phyloP scores from a whole-genome alignment of 2,113 vertebrate genomes.

The Scomber colias region DNA sequence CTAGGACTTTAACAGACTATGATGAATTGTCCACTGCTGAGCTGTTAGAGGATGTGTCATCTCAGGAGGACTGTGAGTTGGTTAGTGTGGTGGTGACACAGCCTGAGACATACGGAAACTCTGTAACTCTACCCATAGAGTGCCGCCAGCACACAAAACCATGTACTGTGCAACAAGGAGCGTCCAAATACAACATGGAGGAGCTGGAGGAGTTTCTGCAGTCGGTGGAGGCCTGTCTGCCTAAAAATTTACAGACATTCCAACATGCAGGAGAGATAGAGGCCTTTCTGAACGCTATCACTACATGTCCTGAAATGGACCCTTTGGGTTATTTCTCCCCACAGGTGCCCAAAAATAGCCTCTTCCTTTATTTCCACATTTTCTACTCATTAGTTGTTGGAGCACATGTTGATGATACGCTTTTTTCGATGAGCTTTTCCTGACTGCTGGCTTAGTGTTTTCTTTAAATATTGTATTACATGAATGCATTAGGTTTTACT shows the following conservation, averaged over 20 bases:
- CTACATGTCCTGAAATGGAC: slow-evolving; percentile 82
- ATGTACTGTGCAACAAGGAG: slow-evolving; percentile 60
- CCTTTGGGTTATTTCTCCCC: slow-evolving; percentile 81
- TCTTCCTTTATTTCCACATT: slow-evolving; percentile 13
- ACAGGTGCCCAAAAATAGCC: slow-evolving; percentile 88
- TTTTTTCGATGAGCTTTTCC: slow-evolving; percentile 44
- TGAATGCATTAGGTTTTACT: slow-evolving; percentile 64
- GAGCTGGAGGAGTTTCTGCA: slow-evolving; percentile 85
- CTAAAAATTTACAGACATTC: slow-evolving; percentile 80
- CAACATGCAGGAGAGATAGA: slow-evolving; percentile 80
- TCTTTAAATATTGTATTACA: slow-evolving; percentile 48
- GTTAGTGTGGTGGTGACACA: slow-evolving; percentile 83
- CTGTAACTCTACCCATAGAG: slow-evolving; percentile 59
- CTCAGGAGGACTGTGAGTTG: slow-evolving; percentile 80
- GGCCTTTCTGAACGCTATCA: slow-evolving; percentile 77
- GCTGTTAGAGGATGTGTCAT: slow-evolving; percentile 77
- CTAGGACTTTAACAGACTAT: slow-evolving; percentile 75
- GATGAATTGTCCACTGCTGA: slow-evolving; percentile 83
- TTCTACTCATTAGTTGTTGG: slow-evolving; percentile 30
- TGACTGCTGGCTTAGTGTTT: slow-evolving; percentile 35
- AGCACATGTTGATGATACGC: slow-evolving; percentile 41
- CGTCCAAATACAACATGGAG: slow-evolving; percentile 79
- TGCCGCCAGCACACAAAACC: slow-evolving; percentile 49
- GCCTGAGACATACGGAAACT: slow-evolving; percentile 73
- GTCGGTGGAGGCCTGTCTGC: slow-evolving; percentile 84